phyloP scores from a whole-genome alignment of 1,140 invertebrate genomes.

The Frieseomelitta varia region DNA sequence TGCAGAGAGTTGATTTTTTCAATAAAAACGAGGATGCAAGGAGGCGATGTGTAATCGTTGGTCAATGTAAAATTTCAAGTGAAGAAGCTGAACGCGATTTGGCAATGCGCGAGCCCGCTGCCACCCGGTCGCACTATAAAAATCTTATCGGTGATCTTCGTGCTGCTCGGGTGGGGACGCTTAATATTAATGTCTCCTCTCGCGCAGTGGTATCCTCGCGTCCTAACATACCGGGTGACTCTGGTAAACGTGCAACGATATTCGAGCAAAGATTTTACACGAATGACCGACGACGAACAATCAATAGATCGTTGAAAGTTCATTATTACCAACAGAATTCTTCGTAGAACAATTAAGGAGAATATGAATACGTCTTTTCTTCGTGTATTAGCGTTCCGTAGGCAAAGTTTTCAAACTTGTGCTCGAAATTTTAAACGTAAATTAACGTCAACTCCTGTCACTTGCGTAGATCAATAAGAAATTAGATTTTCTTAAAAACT shows the following conservation, averaged over 20 bases:
- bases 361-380: too few relatives aligned
- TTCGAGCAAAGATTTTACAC: background rate
- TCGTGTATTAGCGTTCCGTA: too few relatives aligned
- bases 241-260: background rate
- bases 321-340: too few relatives aligned
- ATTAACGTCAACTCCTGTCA: too few relatives aligned
- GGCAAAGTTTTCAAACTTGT: too few relatives aligned
- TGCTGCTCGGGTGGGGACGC: conserved; percentile 62
- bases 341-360: too few relatives aligned
- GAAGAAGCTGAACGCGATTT: conserved; percentile 61
- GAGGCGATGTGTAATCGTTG: background rate
- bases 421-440: too few relatives aligned
- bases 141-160: conserved; percentile 74
- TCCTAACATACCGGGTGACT: conserved; percentile 67
- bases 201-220: conserved; percentile 63
- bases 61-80: background rate
- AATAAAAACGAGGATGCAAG: background rate
- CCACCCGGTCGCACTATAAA: conserved; percentile 71
- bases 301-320: too few relatives aligned
- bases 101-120: conserved; percentile 62
- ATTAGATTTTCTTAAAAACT: too few relatives aligned
- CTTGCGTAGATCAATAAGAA: too few relatives aligned
- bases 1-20: background rate
- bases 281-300: too few relatives aligned
- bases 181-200: conserved; percentile 76